Conservation (phyloP, 2,888 invertebrate genomes). For the Ernsta delagoae region DNA sequence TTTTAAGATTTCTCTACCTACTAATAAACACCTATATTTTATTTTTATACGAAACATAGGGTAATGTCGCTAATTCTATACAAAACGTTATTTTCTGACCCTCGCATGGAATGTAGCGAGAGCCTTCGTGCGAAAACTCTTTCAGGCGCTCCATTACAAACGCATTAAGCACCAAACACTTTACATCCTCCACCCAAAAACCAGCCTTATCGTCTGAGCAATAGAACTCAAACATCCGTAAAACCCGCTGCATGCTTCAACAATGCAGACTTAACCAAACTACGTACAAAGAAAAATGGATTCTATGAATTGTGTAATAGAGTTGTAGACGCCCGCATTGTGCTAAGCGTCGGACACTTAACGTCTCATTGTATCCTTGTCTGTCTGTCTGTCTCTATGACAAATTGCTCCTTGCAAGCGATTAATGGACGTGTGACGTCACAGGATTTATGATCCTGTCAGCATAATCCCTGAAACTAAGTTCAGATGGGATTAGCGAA, state of each 20-base stretch:
- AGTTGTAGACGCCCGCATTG: slow-evolving; percentile 35
- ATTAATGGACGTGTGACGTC: slow-evolving; percentile 68
- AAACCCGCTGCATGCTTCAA: slow-evolving; percentile 38
- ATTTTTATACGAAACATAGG: no score
- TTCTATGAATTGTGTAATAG: slow-evolving; percentile 27
- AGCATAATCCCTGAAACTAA: slow-evolving; percentile 33
- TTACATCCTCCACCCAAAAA: slow-evolving; percentile 32
- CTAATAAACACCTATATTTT: no score
- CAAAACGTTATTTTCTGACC: no score
- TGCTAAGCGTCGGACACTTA: slow-evolving; percentile 44
- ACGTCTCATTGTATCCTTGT: slow-evolving; percentile 50
- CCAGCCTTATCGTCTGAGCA: slow-evolving; percentile 24
- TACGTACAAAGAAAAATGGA: slow-evolving; percentile 38
- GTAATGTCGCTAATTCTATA: no score
- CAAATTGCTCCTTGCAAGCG: slow-evolving; percentile 67
- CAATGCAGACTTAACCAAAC: slow-evolving; percentile 42
- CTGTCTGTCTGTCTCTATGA: slow-evolving; percentile 68
- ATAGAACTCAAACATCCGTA: slow-evolving; percentile 22
- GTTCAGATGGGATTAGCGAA: slow-evolving; percentile 32
- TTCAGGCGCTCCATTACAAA: slow-evolving; percentile 45
- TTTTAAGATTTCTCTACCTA: no score
- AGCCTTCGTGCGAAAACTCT: slow-evolving; percentile 40
- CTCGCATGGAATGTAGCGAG: slow-evolving; percentile 6
- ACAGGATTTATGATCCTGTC: slow-evolving; percentile 61
- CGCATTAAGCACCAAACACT: slow-evolving; percentile 39